phyloP scores from a whole-genome alignment of 2,113 vertebrate species.

The Vimba vimba region DNA sequence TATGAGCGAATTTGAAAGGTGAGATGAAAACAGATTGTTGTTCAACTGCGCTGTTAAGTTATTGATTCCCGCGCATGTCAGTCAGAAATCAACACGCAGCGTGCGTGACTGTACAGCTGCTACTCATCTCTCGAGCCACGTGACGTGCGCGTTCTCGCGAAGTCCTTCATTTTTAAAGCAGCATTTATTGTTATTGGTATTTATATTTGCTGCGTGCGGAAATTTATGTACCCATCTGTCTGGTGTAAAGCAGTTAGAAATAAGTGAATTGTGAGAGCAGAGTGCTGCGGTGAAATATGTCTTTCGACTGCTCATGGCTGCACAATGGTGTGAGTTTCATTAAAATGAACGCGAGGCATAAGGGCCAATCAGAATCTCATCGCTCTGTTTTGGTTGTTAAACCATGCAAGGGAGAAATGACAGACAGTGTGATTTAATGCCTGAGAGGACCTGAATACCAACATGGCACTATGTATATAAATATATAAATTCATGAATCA shows the following conservation, averaged over 20 bases:
- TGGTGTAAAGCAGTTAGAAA: constrained; percentile 43
- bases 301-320: constrained; percentile 34
- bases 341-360: constrained; percentile 38
- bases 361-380: constrained; percentile 44
- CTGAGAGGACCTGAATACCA: background rate
- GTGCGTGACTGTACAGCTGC: background rate
- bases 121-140: background rate
- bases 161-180: constrained; percentile 44
- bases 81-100: background rate
- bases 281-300: constrained; percentile 48
- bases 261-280: constrained; percentile 42
- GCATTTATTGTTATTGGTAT: constrained; percentile 46
- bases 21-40: background rate
- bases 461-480: constrained; percentile 2
- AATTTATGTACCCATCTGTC: constrained; percentile 38
- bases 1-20: background rate
- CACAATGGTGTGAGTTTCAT: constrained; percentile 40
- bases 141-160: background rate
- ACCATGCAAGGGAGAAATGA: constrained; percentile 30
- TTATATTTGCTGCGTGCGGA: constrained; percentile 45
- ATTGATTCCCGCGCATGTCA: background rate
- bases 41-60: too few relatives aligned
- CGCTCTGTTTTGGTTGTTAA: constrained; percentile 33
- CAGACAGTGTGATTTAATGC: constrained; percentile 37
- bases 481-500: background rate